Conservation (phyloP, 2,797 vertebrate genomes). For the Harpia harpyja region DNA sequence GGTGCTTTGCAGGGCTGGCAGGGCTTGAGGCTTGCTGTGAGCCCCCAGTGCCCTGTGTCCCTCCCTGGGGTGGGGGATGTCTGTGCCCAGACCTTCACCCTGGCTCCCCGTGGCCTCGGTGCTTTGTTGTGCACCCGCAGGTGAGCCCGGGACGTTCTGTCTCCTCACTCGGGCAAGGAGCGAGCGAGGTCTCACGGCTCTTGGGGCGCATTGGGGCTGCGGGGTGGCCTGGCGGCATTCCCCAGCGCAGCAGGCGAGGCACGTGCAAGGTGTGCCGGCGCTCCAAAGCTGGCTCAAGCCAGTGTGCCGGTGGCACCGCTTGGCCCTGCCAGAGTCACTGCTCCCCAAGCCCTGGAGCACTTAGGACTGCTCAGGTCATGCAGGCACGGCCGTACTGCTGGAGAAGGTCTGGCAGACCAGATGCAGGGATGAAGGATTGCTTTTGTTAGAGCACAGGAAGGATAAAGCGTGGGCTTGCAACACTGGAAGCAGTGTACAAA, state of each 20-base stretch:
- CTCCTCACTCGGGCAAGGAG: fast-evolving
- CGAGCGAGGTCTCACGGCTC: fast-evolving
- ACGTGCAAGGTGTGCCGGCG: fast-evolving
- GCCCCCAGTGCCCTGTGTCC: background rate
- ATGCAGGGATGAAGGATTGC: background rate
- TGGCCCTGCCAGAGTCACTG: background rate
- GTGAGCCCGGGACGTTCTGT: fast-evolving
- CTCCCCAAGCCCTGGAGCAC: background rate
- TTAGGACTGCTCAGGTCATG: too few species aligned
- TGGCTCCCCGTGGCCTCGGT: fast-evolving
- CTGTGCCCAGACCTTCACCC: too few species aligned
- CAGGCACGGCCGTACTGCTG: background rate
- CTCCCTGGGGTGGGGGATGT: background rate
- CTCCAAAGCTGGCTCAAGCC: background rate
- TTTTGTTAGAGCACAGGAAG: background rate
- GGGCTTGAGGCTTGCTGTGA: background rate
- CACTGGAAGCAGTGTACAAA: background rate
- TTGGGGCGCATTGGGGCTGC: background rate
- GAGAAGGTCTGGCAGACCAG: background rate
- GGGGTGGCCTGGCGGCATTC: fast-evolving
- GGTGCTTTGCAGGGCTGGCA: too few species aligned
- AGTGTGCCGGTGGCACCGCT: background rate
- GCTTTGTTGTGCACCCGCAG: fast-evolving
- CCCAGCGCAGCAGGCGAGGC: background rate
- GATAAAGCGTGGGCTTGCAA: background rate